Percentiles rank a stretch among this genome's conserved stretches.
phyloP scores from a whole-genome alignment of 2,113 vertebrate species.

The Heterocephalus glaber region DNA sequence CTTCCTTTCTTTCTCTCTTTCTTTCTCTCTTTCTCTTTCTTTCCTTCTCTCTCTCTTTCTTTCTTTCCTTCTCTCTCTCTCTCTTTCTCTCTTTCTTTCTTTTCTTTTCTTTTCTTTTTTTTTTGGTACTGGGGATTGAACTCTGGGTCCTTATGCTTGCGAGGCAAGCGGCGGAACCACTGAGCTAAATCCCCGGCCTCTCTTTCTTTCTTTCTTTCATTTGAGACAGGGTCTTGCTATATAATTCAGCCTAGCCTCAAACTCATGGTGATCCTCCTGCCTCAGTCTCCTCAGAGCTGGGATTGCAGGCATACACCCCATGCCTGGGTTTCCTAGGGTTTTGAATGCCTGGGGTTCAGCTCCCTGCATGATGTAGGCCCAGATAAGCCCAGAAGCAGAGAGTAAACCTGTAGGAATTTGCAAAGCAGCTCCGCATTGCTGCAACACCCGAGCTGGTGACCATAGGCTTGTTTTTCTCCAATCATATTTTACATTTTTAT shows the following conservation, averaged over 20 bases:
- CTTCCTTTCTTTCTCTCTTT: too few species aligned
- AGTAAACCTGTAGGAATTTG: constrained; percentile 50
- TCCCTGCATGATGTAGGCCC: accelerated
- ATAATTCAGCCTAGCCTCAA: neutral
- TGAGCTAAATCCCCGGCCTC: too few species aligned
- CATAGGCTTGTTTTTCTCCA: neutral
- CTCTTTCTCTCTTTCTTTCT: too few species aligned
- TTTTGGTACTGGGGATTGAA: too few species aligned
- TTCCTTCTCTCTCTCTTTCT: too few species aligned
- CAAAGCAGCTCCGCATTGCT: neutral
- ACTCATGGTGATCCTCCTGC: neutral
- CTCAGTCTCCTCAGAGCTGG: neutral
- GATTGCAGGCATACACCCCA: neutral
- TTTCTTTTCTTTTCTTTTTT: neutral
- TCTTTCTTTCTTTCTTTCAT: neutral
- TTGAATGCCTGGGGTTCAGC: neutral
- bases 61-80: too few species aligned
- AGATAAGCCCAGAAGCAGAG: neutral
- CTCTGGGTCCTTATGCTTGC: too few species aligned
- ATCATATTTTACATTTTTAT: constrained; percentile 4
- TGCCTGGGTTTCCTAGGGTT: neutral
- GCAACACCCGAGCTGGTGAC: neutral
- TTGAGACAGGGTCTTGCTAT: neutral
- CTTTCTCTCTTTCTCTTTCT: too few species aligned
- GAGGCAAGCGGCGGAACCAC: too few species aligned